These are phyloP conservation scores for Hydractinia symbiolongicarpus DNA, from an alignment of 30 jellyfish, hydroid and myxozoan genomes.

Conservation along the genomic window DNA sequence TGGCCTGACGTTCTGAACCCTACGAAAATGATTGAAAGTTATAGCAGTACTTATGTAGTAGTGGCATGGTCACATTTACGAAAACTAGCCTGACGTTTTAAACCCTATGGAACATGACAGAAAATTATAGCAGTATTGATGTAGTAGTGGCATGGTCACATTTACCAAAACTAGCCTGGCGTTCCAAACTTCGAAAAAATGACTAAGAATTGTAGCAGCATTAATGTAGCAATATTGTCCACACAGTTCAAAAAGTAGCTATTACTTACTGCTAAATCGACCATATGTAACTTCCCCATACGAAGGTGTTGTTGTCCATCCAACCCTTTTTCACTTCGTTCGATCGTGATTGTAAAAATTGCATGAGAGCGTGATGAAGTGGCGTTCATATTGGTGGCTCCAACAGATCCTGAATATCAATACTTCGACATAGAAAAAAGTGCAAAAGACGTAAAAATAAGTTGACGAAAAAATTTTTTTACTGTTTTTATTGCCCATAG, in stretches of 20 bases:
- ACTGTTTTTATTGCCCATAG: constrained; percentile 90
- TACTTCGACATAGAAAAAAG: background rate
- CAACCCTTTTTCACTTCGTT: constrained; percentile 89
- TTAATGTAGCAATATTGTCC: too few relatives aligned
- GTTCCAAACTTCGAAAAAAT: too few relatives aligned
- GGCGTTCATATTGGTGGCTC: constrained; percentile 97
- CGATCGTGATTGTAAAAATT: constrained; percentile 82
- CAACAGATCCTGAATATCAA: constrained; percentile 64
- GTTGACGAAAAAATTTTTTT: constrained; percentile 10
- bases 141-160: too few relatives aligned
- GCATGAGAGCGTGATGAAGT: constrained; percentile 96
- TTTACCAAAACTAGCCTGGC: too few relatives aligned
- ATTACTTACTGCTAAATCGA: constrained; percentile 84
- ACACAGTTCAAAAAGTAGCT: background rate
- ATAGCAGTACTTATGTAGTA: too few relatives aligned
- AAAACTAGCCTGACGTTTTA: too few relatives aligned
- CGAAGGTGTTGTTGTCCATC: constrained; percentile 95
- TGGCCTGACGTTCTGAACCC: constrained; percentile 96
- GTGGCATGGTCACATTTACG: too few relatives aligned
- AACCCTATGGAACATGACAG: too few relatives aligned
- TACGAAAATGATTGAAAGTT: background rate
- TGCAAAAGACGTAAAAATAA: background rate
- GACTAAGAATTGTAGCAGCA: too few relatives aligned
- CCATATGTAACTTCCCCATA: constrained; percentile 98
- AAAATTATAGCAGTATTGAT: too few relatives aligned